phyloP scores from a whole-genome alignment of 1,140 invertebrate genomes.

The Aphelenchoides avenae region DNA sequence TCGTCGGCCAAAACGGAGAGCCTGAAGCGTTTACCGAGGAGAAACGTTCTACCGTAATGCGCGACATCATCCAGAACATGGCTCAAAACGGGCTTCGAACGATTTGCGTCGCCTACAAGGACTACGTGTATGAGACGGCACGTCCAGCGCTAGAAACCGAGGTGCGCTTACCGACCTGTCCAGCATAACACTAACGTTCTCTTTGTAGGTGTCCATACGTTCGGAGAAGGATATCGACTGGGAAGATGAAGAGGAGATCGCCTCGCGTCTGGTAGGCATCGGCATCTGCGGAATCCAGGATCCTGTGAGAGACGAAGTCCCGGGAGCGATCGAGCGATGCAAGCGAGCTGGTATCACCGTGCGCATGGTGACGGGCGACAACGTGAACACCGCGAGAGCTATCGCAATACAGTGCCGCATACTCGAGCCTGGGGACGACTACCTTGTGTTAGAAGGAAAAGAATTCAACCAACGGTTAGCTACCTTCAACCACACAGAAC shows the following conservation, averaged over 20 bases:
- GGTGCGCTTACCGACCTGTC: no score
- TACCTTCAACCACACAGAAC: no score
- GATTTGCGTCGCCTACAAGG: slow-evolving; percentile 66
- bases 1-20: slow-evolving; percentile 84
- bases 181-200: no score
- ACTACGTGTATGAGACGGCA: slow-evolving; percentile 80
- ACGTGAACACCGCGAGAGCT: slow-evolving; percentile 58
- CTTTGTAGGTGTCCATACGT: no score
- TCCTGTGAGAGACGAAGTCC: slow-evolving; percentile 83
- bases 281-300: slow-evolving; percentile 58
- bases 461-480: slow-evolving; percentile 67
- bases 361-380: slow-evolving; percentile 60
- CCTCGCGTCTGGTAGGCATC: slow-evolving; percentile 44
- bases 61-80: slow-evolving; percentile 94
- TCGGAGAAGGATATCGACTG: slow-evolving; percentile 53
- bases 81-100: slow-evolving; percentile 93
- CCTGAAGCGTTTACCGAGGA: slow-evolving; percentile 87
- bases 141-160: slow-evolving; percentile 62
- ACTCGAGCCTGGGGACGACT: slow-evolving; percentile 63
- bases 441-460: slow-evolving; percentile 54
- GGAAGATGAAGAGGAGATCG: slow-evolving; percentile 55
- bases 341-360: slow-evolving; percentile 58
- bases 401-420: slow-evolving; percentile 97
- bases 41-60: slow-evolving; percentile 84
- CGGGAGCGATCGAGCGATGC: slow-evolving; percentile 55